Evolutionary conservation across 2,888 invertebrate genomes (phyloP).

Genomic region (Dendrolimus houi): DNA sequence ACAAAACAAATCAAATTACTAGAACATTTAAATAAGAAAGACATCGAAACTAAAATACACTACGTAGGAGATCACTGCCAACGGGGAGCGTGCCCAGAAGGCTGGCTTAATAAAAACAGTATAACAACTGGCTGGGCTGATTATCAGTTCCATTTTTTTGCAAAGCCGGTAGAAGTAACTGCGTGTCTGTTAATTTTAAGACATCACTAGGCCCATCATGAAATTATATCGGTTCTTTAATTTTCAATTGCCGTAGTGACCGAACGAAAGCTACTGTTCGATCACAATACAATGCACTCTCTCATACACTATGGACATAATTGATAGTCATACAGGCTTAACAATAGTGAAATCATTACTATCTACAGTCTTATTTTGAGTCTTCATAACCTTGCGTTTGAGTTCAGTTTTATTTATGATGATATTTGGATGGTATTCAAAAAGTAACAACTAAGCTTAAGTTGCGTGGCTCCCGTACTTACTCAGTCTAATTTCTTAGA

Average conservation of each 20-base stretch:
- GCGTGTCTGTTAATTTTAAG: neutral
- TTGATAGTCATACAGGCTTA: conserved; percentile 73
- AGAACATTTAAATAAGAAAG: too few relatives aligned
- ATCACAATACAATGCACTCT: conserved; percentile 71
- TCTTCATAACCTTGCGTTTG: conserved; percentile 24
- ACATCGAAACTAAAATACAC: too few relatives aligned
- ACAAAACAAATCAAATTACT: too few relatives aligned
- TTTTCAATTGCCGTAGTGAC: conserved; percentile 66
- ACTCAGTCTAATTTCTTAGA: conserved; percentile 70
- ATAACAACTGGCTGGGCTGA: too few relatives aligned
- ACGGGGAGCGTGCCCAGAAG: too few relatives aligned
- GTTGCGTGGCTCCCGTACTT: conserved; percentile 75
- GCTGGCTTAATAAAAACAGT: too few relatives aligned
- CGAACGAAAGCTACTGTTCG: conserved; percentile 69
- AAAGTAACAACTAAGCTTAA: conserved; percentile 58
- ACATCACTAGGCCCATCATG: conserved; percentile 52
- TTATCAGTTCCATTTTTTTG: too few relatives aligned
- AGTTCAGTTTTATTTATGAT: conserved; percentile 21
- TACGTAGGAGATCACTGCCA: too few relatives aligned
- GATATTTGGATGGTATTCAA: conserved; percentile 38
- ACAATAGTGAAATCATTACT: conserved; percentile 65
- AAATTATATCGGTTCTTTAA: conserved; percentile 75
- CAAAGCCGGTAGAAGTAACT: too few relatives aligned
- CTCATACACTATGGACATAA: conserved; percentile 67
- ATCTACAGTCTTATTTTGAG: conserved; percentile 17